Evolutionary conservation across 2,113 vertebrate species (phyloP).

Genomic region (Mobula hypostoma): DNA sequence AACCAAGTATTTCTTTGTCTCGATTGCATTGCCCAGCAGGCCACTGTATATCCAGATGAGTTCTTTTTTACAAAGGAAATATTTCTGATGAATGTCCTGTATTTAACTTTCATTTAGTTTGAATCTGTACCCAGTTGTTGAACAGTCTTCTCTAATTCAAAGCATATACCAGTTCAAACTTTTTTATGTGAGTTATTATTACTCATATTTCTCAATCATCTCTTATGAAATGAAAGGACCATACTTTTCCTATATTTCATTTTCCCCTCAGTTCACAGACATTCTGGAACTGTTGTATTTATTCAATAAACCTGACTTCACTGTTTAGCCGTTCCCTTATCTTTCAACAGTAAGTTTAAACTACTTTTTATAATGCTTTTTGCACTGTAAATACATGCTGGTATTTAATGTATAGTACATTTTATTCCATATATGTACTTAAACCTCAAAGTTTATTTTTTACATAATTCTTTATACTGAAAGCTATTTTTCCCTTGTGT

Average conservation of each 20-base stretch:
- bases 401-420: too few species aligned
- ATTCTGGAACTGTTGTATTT: neutral
- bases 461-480: too few species aligned
- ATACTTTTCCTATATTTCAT: neutral
- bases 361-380: too few species aligned
- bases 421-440: too few species aligned
- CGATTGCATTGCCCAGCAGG: neutral
- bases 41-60: neutral
- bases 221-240: neutral
- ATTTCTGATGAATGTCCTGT: neutral
- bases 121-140: neutral
- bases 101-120: neutral
- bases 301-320: neutral
- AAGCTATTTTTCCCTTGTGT: too few species aligned
- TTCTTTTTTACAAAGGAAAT: neutral
- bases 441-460: too few species aligned
- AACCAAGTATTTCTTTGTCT: neutral
- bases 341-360: neutral
- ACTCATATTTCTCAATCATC: neutral
- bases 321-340: neutral
- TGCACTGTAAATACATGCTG: too few species aligned
- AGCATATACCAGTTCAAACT: neutral
- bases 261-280: neutral
- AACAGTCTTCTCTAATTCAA: neutral
- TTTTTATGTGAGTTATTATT: neutral